Conservation (phyloP, 2,888 invertebrate genomes). For the Villa cingulata region DNA sequence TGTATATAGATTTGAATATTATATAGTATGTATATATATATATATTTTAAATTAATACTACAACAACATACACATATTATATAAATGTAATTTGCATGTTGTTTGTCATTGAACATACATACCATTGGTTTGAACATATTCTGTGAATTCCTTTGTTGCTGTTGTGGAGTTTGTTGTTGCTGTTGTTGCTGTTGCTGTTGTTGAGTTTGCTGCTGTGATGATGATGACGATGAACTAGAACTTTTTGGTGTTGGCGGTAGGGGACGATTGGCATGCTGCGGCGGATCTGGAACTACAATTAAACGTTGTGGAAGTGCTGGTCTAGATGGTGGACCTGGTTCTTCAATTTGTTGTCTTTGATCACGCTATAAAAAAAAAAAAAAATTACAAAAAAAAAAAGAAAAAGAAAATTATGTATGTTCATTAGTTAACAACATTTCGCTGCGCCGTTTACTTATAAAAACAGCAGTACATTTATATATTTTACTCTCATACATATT, state of each 20-base stretch:
- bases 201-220: conserved; percentile 37
- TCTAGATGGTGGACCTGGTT: conserved; percentile 76
- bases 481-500: too few species aligned
- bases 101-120: too few species aligned
- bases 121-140: conserved; percentile 84
- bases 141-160: conserved; percentile 68
- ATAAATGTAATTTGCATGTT: too few species aligned
- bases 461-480: not conserved
- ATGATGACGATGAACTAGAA: conserved; percentile 41
- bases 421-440: too few species aligned
- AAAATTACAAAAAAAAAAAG: not conserved
- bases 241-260: conserved; percentile 72
- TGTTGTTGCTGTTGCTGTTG: conserved; percentile 36
- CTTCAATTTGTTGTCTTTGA: conserved; percentile 42
- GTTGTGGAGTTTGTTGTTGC: conserved; percentile 40
- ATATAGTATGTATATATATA: too few species aligned
- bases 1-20: not conserved
- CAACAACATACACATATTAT: too few species aligned
- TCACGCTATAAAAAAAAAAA: conserved; percentile 19
- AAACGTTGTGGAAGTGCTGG: conserved; percentile 83
- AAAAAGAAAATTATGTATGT: not conserved
- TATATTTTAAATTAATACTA: too few species aligned
- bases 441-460: too few species aligned
- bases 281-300: conserved; percentile 82
- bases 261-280: conserved; percentile 50